Evolutionary conservation across 1,140 invertebrate species (phyloP), one percentile per base, ranked within the genome.

Genomic region (Xylocopa sonorina): DNA sequence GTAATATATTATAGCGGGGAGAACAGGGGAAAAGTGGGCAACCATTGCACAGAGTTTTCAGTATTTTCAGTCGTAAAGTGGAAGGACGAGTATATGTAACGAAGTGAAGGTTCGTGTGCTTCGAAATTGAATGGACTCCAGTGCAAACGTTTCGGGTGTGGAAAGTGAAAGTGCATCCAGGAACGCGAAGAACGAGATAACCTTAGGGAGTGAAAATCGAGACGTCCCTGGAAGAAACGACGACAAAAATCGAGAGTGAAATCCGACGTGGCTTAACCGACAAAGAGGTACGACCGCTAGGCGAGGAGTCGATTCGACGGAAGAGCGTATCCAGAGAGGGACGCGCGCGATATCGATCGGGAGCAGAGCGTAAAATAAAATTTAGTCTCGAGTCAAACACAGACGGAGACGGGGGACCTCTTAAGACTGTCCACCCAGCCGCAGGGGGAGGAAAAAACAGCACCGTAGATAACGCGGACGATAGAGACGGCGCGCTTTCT

Each of bases 241-340:
- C n/a, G 29, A 18, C 7, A 29, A 69, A 55, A 69, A 69, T 69
- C 51, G 67, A 69, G 51, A 69, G 67, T 69, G 50, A 69, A 55
- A 66, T 46, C 27, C n/a, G 1, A 5, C 14, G 16, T 18, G n/a
- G n/a, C 18, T 27, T 0, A 27, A 24, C 21, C 46, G 32, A 18
- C 10, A 18, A 32, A 16, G 29, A 41, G 21, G 63, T 14, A 4
- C 3, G 16, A 16, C 12, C 14, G 1, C 5, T 55, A 0, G n/a
- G 3, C 12, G 38, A 10, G 0, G 5, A 27, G 3, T 6, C 2
- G 32, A 21, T 6, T 34, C 24, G 38, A 29, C 0, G 24, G 21
- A 57, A 24, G 10, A n/a, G n/a, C n/a, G n/a, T 24, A 4, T 29
- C 9, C 14, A 14, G 38, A n/a, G 3, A 43, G n/a, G n/a, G 27